Evolutionary conservation across 2,113 vertebrate species (phyloP), one percentile per base, ranked within the genome.

Genomic region (Caretta caretta): DNA sequence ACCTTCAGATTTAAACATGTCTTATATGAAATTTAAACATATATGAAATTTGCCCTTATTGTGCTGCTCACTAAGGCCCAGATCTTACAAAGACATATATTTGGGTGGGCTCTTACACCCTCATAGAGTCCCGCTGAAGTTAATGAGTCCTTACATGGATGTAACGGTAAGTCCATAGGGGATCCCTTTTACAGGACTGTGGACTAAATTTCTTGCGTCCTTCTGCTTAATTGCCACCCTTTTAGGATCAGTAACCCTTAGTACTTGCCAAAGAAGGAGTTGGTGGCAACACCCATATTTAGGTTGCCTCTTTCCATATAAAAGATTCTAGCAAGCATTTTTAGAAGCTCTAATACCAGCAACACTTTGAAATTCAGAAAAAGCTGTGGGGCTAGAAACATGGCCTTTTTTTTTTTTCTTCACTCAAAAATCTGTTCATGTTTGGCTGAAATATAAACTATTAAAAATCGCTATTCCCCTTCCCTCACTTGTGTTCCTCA

Each of bases 291-390:
- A 48, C 10, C 65, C 25, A 78, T 78, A 78, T 78, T 48, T 78
- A 78, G 48, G 59, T 93, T 94, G 83, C 56, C 62, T 46, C 29
- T 92, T 93, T 89, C 25, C 75, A 75, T 86, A 93, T 4, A 94
- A 94, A 35, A 76, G 72, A 78, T 48, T 78, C 75, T 48, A 79
- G 72, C 22, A 95, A 89, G 29, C 62, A 17, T 51, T 84, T 80
- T 87, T 87, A 92, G 80, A 93, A 91, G 83, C 89, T 51, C 91
- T 57, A 92, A 94, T 89, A 91, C 54, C 81, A 95, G 72, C 10
- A 87, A 93, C 75, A 20, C 57, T 91, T 93, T 87, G 65, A 65
- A 92, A 42, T 88, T 91, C 80, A 92, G 89, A 88, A 94, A 84
- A 54, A 93, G 51, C 95, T 82, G 7, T 8, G 91, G 75, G 72